Evolutionary conservation across 2,113 vertebrate genomes (phyloP), one percentile per base, ranked within the genome.

Genomic region (Oxyura jamaicensis): DNA sequence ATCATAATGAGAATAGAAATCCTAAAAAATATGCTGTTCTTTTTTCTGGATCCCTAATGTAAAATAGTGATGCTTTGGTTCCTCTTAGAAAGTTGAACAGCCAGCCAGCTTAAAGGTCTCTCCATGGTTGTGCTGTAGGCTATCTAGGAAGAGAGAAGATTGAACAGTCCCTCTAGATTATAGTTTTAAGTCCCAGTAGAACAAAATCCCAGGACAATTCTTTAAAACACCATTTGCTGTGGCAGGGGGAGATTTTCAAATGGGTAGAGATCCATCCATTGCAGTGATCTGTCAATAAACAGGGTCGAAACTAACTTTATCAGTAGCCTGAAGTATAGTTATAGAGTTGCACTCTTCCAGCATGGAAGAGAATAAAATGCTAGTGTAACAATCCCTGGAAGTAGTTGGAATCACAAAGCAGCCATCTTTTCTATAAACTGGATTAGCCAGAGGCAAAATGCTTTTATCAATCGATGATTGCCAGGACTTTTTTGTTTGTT

Each of bases 371-470:
- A 93, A 79, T 90, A 79, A 86, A 91, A 79, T 39, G 35, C 44
- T 91, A 36, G 67, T 55, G 52, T 83, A 82, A 79, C 52, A 90
- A 83, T 63, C 50, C 52, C 31, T n/a, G 41, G 66, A 75, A 73
- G 63, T 41, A 69, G 46, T 7, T 68, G 22, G 25, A 41, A 90
- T 88, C 53, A 71, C 41, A 93, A 69, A 90, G 69, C 10, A 10
- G 52, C 59, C 60, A 74, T 94, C 74, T 91, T 39, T 86, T 79
- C 73, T 91, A 28, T 82, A 81, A 95, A 90, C 60, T 86, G 74
- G 59, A 83, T 94, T 95, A 95, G 53, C 88, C 73, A 63, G 63
- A 93, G 82, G 73, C 36, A 94, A 93, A 94, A 90, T 86, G 53
- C 50, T 94, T 93, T 71, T 41, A 80, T 92, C 46, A 83, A 46